Base-by-base conservation (phyloP, 2,113 vertebrate species). In the Tylochromis polylepis region DNA sequence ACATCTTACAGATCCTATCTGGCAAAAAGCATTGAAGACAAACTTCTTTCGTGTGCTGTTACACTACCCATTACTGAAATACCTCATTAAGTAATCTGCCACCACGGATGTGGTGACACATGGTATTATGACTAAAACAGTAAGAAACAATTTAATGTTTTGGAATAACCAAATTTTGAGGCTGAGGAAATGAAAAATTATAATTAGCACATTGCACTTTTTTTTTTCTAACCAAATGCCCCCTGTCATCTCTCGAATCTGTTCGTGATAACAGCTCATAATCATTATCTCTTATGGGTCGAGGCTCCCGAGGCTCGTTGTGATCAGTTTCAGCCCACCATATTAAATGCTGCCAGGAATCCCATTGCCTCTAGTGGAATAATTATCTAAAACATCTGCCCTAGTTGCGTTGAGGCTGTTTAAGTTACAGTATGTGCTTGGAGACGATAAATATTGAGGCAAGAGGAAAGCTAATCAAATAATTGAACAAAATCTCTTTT, bases 401-500 rank as follows among this genome's bases (percentile, higher is more conserved):
- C 85, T 31, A 82, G 56, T 89, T 91, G 88, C 36, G 53, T 85
- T 86, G 34, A 79, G 88, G 86, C 87, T 92, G 83, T 94, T 94
- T 84, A 87, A 85, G 83, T 92, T 91, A 41, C 43, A 79, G 16
- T 70, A 38, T 87, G 79, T 57, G 84, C 89, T 87, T 5, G 59
- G 36, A 90, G 88, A 85, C 43, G 87, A 90, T 88, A 88, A 91
- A 95, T 93, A 93, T 93, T 94, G 82, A 84, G 58, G 53, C n/a
- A 87, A 88, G 75, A 91, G 83, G 67, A 83, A 59, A 84, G 90
- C 81, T 89, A 86, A 90, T 86, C 84, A 87, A 89, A 86, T 65
- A 60, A 85, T 27, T 31, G 53, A 84, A 86, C 11, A 18, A 53
- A 87, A 65, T 77, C 27, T 67, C 38, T 41, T 14, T 62, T 58